A percentile compares a stretch with the other conserved stretches of the same genome.
Conservation (phyloP, 2,797 vertebrate genomes). For the Intellagama lesueurii region DNA sequence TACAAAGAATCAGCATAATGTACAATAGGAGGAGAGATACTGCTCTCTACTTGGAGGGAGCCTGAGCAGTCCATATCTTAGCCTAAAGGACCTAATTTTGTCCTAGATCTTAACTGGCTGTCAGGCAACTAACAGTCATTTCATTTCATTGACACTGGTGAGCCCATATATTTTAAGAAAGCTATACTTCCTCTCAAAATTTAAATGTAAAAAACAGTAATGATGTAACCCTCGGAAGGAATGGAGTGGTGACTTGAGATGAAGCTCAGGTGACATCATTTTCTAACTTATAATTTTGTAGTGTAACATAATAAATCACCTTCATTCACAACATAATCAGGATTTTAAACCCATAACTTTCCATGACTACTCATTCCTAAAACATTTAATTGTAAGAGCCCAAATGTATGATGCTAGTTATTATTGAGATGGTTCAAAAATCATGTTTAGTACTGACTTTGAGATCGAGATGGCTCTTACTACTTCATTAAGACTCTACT, state of each 20-base stretch:
- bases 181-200: neutral
- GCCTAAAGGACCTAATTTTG: neutral
- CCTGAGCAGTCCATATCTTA: neutral
- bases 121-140: constrained; percentile 1
- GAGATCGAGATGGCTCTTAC: neutral
- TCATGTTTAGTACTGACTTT: neutral
- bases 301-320: neutral
- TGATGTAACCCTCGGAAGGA: neutral
- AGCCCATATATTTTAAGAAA: neutral
- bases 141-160: neutral
- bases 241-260: neutral
- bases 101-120: neutral
- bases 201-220: neutral
- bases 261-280: constrained; percentile 28
- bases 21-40: neutral
- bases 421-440: constrained; percentile 19
- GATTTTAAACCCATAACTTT: neutral
- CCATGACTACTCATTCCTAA: neutral
- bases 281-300: neutral
- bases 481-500: neutral
- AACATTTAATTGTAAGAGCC: neutral
- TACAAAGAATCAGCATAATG: neutral
- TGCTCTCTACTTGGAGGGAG: neutral
- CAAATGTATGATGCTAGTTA: neutral
- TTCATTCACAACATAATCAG: constrained; percentile 20